phyloP scores from a whole-genome alignment of 2,113 vertebrate species.

The Rhinichthys klamathensis region DNA sequence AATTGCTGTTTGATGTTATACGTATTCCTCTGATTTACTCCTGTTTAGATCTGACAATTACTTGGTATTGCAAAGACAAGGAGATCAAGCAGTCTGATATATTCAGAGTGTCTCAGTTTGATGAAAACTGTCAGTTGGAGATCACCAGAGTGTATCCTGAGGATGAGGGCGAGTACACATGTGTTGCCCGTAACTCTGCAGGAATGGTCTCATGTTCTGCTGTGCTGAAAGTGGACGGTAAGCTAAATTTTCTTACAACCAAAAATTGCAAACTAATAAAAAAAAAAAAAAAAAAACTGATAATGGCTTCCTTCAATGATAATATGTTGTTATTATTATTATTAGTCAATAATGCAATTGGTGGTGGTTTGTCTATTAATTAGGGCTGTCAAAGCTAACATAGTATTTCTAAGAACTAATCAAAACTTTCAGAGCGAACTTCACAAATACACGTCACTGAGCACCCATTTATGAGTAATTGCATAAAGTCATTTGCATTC shows the following conservation, averaged over 20 bases:
- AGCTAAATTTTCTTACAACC: constrained; percentile 42
- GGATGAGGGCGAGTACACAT: constrained; percentile 90
- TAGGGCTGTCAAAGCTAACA: constrained; percentile 25
- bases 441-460: background rate
- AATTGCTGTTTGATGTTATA: constrained; percentile 6
- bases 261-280: background rate
- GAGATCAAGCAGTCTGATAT: constrained; percentile 94
- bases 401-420: constrained; percentile 12
- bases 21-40: constrained; percentile 4
- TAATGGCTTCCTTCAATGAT: background rate
- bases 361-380: background rate
- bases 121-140: constrained; percentile 93
- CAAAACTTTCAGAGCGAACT: background rate
- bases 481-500: background rate
- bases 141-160: constrained; percentile 91
- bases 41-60: constrained; percentile 86
- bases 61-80: constrained; percentile 91
- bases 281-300: background rate
- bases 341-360: constrained; percentile 11
- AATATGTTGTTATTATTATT: background rate
- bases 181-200: constrained; percentile 85
- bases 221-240: constrained; percentile 87
- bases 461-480: background rate
- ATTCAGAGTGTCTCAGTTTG: constrained; percentile 96
- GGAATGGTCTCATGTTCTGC: constrained; percentile 93